Conservation (phyloP, 2,797 vertebrate species). For the Botia kubotai region DNA sequence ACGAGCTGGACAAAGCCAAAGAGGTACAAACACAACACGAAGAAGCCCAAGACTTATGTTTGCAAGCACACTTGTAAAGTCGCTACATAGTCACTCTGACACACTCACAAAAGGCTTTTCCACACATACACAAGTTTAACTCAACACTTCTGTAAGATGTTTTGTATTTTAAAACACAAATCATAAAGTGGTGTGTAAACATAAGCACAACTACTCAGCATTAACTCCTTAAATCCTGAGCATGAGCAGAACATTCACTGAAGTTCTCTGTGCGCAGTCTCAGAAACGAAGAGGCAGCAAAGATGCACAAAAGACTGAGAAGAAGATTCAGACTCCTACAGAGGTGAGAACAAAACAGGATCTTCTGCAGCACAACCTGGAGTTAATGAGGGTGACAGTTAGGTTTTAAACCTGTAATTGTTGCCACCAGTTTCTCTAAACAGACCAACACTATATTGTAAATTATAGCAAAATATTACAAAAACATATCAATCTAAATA, state of each 20-base stretch:
- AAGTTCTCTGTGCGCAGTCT: conserved; percentile 54
- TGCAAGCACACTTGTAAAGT: background rate
- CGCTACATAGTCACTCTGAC: too few species aligned
- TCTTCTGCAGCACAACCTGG: background rate
- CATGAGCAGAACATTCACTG: background rate
- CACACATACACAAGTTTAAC: too few species aligned
- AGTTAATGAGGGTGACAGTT: too few species aligned
- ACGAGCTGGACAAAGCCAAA: conserved; percentile 92
- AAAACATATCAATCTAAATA: background rate
- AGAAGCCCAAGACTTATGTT: background rate
- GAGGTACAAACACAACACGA: conserved; percentile 76
- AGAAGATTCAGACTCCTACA: conserved; percentile 73
- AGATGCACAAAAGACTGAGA: conserved; percentile 76
- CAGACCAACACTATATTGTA: too few species aligned
- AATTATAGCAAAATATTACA: too few species aligned
- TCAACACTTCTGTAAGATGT: too few species aligned
- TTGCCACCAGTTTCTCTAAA: too few species aligned
- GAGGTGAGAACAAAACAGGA: conserved; percentile 68
- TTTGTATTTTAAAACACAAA: too few species aligned
- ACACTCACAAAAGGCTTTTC: background rate
- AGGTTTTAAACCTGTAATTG: too few species aligned
- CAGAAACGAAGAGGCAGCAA: conserved; percentile 80
- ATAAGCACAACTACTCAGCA: too few species aligned
- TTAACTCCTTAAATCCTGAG: background rate
- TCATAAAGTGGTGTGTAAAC: too few species aligned